Evolutionary conservation across 2,797 vertebrate genomes (phyloP), one percentile per base, ranked within the genome.

Genomic region (Tadarida brasiliensis): DNA sequence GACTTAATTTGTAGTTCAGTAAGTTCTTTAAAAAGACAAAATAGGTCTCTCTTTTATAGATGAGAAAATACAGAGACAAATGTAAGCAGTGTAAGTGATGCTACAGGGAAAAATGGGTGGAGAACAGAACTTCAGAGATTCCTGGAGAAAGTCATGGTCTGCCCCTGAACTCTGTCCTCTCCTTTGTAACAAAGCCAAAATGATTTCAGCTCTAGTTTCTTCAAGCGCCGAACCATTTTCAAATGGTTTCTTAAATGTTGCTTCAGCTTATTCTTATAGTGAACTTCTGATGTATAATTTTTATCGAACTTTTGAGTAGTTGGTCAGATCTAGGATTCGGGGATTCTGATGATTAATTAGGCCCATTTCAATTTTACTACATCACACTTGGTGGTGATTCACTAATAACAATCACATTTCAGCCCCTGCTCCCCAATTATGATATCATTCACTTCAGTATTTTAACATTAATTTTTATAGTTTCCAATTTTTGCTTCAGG

Each of bases 51-150:
- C 39, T 92, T 54, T 95, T 74, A 59, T 83, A 89, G 39, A 74
- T 70, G 56, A 91, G 80, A 91, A 95, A 94, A 57, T 70, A 81
- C 6, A 47, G 20, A 47, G 56, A 78, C n/a, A 63, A 81, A 2
- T 15, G 28, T 65, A 90, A 94, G 67, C 24, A 30, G 22, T 90
- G 85, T 81, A 67, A 84, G 54, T 61, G 92, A 56, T 63, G 77
- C 56, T 82, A 8, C n/a, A 91, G 84, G 65, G 30, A 87, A 91
- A 84, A 94, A 80, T 95, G 80, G 86, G 87, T 85, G 76, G 73
- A 77, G 47, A 82, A 89, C 57, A 49, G 3, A 68, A n/a, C 82
- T 77, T 86, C 56, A 70, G 49, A 95, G 81, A 57, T 93, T 95
- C 71, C 82, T 95, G 59, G 74, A 87, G 68, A 90, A 67, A 70